Base-by-base conservation (phyloP, 2,888 invertebrate genomes). In the Agrochola litura region DNA sequence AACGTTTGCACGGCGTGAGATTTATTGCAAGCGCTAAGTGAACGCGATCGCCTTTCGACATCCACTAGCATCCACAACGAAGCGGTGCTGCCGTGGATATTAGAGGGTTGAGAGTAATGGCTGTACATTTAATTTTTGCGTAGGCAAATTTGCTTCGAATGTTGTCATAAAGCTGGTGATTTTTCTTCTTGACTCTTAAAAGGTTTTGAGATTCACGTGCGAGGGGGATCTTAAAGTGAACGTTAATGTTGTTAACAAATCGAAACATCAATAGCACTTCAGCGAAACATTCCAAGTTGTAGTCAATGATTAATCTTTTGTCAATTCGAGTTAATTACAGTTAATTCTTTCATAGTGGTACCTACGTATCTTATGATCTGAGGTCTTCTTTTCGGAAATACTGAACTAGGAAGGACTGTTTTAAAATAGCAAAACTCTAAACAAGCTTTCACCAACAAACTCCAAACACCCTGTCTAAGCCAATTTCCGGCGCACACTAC, bases 11-110 rank as follows among this genome's bases (percentile, higher is more conserved):
- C 92, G 90, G 88, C 80, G 82, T 79, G 84, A 92, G 95, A 94
- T 94, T 95, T 94, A 95, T 94, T 89, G 91, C 78, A 74, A 84
- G 85, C 89, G 90, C 90, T 94, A 94, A 95, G 95, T 94, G 94
- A 93, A 92, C 90, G 87, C 92, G 94, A 95, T 93, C 93, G 94
- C 90, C 90, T 81, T 60, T 86, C 88, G 80, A 83, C 90, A 86
- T 84, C 84, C 89, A 89, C 89, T 87, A 86, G 30, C 76, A 67
- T 68, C 73, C 54, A 56, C 79, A 16, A 16, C 56, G 19, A 14
- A 19, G 37, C 65, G n/a, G 56, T 6, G 69, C 30, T 43, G 30
- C 67, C 22, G 72, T 19, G 73, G 85, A 89, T 88, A 79, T 88
- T 85, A 87, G 89, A 87, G 89, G 86, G 89, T 86, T 85, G 82